These are phyloP conservation scores for Diadumene lineata DNA, from an alignment of 92 coral and sea anemone genomes.

Conservation along the genomic window DNA sequence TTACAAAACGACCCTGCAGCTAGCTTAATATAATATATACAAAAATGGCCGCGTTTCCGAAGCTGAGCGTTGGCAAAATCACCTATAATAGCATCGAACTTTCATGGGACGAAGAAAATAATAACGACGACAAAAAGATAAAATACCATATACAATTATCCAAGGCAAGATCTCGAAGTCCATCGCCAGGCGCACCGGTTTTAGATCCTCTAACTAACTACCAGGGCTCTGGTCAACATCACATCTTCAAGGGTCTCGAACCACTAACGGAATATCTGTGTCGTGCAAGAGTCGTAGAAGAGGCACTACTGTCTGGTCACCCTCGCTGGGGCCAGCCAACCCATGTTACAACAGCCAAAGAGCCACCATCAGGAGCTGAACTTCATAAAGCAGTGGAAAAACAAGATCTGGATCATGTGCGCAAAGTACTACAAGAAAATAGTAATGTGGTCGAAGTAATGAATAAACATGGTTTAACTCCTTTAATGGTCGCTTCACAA, in stretches of 20 bases:
- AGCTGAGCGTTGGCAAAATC: slow-evolving; percentile 68
- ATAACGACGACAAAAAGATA: slow-evolving; percentile 51
- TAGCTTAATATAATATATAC: neutral
- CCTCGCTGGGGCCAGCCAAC: slow-evolving; percentile 77
- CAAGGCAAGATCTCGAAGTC: slow-evolving; percentile 66
- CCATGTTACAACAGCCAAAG: slow-evolving; percentile 75
- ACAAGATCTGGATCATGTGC: slow-evolving; percentile 78
- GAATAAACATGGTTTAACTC: slow-evolving; percentile 90
- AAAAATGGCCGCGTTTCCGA: slow-evolving; percentile 28
- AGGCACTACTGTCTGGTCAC: slow-evolving; percentile 49
- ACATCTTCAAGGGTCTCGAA: slow-evolving; percentile 86
- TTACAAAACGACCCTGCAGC: slow-evolving; percentile 11
- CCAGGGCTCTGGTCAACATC: slow-evolving; percentile 76
- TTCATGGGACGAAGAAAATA: slow-evolving; percentile 65
- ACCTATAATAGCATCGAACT: slow-evolving; percentile 96
- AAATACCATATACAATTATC: slow-evolving; percentile 79
- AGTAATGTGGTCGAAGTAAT: slow-evolving; percentile 88
- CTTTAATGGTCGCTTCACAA: slow-evolving; percentile 87
- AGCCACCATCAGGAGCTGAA: slow-evolving; percentile 98
- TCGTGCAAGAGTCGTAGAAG: slow-evolving; percentile 60
- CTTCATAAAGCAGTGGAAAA: slow-evolving; percentile 86
- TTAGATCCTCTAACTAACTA: slow-evolving; percentile 86
- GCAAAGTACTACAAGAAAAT: slow-evolving; percentile 71
- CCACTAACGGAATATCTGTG: slow-evolving; percentile 81
- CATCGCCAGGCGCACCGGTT: slow-evolving; percentile 86